A percentile compares a stretch with the other conserved stretches of the same genome.
Evolutionary conservation across 2,888 invertebrate genomes (phyloP).

Genomic region (Lasioglossum villosulum): DNA sequence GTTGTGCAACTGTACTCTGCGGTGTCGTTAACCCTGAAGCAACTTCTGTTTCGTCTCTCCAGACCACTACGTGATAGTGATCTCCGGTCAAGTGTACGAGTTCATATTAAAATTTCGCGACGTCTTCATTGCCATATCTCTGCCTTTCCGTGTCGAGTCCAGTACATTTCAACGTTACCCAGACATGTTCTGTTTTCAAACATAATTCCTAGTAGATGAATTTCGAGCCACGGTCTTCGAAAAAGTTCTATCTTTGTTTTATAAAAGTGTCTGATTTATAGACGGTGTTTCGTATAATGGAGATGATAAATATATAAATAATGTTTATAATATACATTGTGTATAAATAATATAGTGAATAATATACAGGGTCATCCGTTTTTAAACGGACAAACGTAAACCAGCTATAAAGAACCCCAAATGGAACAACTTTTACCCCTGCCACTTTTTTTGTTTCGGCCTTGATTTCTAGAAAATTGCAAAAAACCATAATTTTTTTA

Average conservation of each 20-base stretch:
- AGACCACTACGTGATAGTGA: slow-evolving; percentile 35
- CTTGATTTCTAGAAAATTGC: too few species aligned
- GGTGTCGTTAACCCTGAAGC: slow-evolving; percentile 57
- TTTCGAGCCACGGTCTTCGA: neutral
- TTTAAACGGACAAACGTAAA: too few species aligned
- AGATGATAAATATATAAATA: too few species aligned
- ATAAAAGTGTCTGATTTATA: neutral
- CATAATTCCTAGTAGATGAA: neutral
- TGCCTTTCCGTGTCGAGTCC: slow-evolving; percentile 21
- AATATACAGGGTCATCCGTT: too few species aligned
- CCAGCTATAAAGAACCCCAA: too few species aligned
- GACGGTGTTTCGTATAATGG: neutral
- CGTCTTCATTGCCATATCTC: slow-evolving; percentile 49
- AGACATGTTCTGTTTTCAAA: neutral
- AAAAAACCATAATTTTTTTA: too few species aligned
- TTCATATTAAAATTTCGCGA: slow-evolving; percentile 36
- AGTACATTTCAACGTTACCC: neutral
- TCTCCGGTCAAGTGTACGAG: slow-evolving; percentile 44
- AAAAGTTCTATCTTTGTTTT: neutral
- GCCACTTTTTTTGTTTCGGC: too few species aligned
- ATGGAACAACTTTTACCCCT: too few species aligned
- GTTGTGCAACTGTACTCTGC: slow-evolving; percentile 58
- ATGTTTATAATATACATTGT: too few species aligned
- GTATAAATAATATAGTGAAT: too few species aligned
- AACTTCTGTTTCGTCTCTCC: slow-evolving; percentile 40